These are phyloP conservation scores for Pipistrellus pygmaeus DNA, from an alignment of 2,797 vertebrate species.

Conservation along the genomic window DNA sequence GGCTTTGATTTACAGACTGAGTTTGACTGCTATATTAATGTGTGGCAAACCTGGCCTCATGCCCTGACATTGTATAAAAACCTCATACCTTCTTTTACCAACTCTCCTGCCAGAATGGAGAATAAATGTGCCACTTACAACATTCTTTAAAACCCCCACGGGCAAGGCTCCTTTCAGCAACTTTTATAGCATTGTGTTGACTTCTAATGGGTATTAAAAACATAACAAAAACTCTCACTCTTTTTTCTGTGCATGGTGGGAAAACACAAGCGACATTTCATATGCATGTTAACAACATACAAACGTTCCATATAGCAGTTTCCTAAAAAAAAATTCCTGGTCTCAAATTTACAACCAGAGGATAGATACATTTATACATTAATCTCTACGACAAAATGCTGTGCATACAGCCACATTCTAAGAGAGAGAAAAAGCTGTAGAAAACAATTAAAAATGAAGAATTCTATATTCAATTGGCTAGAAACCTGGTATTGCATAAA, in stretches of 20 bases:
- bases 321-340: slow-evolving; percentile 65
- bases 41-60: background rate
- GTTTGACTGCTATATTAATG: background rate
- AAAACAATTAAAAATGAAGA: slow-evolving; percentile 81
- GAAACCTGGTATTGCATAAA: slow-evolving; percentile 81
- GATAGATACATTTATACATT: slow-evolving; percentile 49
- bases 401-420: slow-evolving; percentile 57
- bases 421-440: slow-evolving; percentile 75
- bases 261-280: background rate
- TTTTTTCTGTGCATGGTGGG: background rate
- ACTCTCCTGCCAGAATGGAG: background rate
- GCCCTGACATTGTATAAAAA: background rate
- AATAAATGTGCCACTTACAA: background rate
- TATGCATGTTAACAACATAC: slow-evolving; percentile 12
- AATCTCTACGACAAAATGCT: slow-evolving; percentile 68
- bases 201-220: background rate
- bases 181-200: background rate
- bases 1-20: background rate
- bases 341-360: slow-evolving; percentile 62
- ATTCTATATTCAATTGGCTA: slow-evolving; percentile 77
- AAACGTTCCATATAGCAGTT: slow-evolving; percentile 48
- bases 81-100: background rate
- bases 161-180: background rate
- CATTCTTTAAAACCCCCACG: background rate
- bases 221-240: background rate